phyloP scores from a whole-genome alignment of 2,797 vertebrate genomes.

The Adrianichthys oophorus region DNA sequence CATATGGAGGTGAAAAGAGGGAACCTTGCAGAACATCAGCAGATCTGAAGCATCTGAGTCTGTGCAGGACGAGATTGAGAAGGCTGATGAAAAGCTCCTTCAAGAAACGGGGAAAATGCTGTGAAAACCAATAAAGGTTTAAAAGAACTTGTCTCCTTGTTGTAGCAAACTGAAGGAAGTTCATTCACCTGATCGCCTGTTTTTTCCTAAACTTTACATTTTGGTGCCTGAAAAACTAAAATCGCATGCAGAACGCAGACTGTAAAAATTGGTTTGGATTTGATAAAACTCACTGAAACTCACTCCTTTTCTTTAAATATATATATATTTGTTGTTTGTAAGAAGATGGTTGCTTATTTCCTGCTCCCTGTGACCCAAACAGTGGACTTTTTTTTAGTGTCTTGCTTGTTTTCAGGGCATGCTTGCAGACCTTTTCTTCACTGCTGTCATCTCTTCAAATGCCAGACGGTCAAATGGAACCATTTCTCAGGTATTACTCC shows the following conservation, averaged over 20 bases:
- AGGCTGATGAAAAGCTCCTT: neutral
- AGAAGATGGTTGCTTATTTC: slow-evolving; percentile 52
- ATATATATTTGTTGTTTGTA: slow-evolving; percentile 27
- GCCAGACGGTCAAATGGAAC: neutral
- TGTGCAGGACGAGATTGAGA: neutral
- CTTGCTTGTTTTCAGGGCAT: slow-evolving; percentile 63
- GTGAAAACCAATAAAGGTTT: too few relatives aligned
- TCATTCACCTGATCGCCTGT: too few relatives aligned
- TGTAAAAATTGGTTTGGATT: too few relatives aligned
- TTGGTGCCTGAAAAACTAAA: neutral
- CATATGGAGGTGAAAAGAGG: too few relatives aligned
- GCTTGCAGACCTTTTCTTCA: slow-evolving; percentile 58
- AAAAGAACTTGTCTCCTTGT: too few relatives aligned
- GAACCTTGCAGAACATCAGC: too few relatives aligned
- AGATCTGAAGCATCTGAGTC: too few relatives aligned
- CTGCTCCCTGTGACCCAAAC: slow-evolving; percentile 57
- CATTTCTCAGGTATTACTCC: slow-evolving; percentile 37
- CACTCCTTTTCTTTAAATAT: too few relatives aligned
- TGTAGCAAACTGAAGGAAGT: too few relatives aligned
- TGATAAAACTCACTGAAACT: neutral
- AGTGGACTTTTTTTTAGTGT: too few relatives aligned
- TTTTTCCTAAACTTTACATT: too few relatives aligned
- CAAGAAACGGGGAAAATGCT: neutral
- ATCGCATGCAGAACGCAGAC: neutral
- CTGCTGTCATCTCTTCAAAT: slow-evolving; percentile 4